Evolutionary conservation across 2,888 invertebrate genomes (phyloP).

Genomic region (Oscheius sp.): DNA sequence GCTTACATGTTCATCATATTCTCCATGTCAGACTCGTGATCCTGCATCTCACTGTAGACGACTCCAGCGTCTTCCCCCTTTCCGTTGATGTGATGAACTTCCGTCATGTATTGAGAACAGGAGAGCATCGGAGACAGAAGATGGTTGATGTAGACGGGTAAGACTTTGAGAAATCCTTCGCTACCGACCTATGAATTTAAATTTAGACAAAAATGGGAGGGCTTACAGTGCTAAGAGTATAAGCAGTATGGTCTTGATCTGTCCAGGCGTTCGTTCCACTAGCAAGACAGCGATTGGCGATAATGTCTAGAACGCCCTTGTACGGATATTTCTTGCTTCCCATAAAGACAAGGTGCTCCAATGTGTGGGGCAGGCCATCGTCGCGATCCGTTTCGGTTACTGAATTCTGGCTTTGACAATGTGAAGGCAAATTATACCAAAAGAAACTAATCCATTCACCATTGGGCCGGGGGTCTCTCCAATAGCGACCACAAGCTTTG

Average conservation of each 20-base stretch:
- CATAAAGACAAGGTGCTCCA: conserved; percentile 90
- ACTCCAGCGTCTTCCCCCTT: conserved; percentile 91
- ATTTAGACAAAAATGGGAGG: not conserved
- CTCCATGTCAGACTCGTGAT: conserved; percentile 71
- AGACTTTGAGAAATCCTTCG: conserved; percentile 87
- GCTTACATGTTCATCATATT: conserved; percentile 57
- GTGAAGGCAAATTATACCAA: conserved; percentile 80
- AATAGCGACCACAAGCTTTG: conserved; percentile 82
- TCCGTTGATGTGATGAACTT: conserved; percentile 90
- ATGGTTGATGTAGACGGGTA: conserved; percentile 91
- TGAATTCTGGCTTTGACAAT: conserved; percentile 74
- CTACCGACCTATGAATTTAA: conserved; percentile 78
- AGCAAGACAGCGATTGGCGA: conserved; percentile 85
- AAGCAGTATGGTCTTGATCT: conserved; percentile 86
- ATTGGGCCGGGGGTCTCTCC: conserved; percentile 90
- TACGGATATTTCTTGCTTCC: conserved; percentile 86
- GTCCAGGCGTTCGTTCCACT: conserved; percentile 94
- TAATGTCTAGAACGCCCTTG: conserved; percentile 80
- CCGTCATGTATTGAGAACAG: conserved; percentile 86
- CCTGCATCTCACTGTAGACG: conserved; percentile 92
- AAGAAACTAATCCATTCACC: conserved; percentile 87
- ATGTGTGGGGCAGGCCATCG: conserved; percentile 90
- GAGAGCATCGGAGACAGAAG: conserved; percentile 86
- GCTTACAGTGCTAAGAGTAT: conserved; percentile 84
- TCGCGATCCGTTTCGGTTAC: conserved; percentile 91